These are phyloP conservation scores for Eupelmus urozonus DNA, from an alignment of 2,888 invertebrate species.

Conservation along the genomic window DNA sequence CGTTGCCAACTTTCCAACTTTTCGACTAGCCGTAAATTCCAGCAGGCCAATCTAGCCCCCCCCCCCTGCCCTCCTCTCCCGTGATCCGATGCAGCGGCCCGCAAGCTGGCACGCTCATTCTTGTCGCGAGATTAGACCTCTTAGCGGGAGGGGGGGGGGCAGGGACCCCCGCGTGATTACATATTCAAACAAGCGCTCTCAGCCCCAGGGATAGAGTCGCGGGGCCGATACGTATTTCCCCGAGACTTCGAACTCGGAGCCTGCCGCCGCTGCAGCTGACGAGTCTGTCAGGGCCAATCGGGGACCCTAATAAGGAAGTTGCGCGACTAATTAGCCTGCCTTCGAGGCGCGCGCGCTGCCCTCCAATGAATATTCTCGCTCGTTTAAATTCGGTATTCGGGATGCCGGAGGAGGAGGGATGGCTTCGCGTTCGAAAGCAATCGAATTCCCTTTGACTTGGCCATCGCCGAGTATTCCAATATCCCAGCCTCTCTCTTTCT, in stretches of 20 bases:
- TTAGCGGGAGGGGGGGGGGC: background rate
- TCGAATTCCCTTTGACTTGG: constrained; percentile 31
- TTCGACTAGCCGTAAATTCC: too few relatives aligned
- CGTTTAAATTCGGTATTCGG: constrained; percentile 17
- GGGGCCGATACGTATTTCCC: too few relatives aligned
- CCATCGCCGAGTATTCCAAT: constrained; percentile 17
- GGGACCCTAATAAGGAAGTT: constrained; percentile 1
- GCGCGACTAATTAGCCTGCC: constrained; percentile 23
- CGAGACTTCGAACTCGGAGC: background rate
- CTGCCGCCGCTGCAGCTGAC: background rate
- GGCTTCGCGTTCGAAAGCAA: constrained; percentile 19
- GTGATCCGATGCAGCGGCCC: too few relatives aligned
- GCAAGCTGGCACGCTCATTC: background rate
- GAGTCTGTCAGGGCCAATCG: constrained; percentile 30
- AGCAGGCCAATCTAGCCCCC: too few relatives aligned
- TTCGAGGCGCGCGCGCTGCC: background rate
- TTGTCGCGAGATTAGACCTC: background rate
- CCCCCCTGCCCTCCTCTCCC: too few relatives aligned
- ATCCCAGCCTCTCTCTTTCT: background rate
- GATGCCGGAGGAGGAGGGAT: background rate
- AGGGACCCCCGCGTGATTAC: constrained; percentile 5
- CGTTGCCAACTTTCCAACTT: too few relatives aligned
- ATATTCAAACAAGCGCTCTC: constrained; percentile 19
- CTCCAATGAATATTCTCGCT: constrained; percentile 23
- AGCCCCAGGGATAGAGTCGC: background rate